These are phyloP conservation scores for Lithobates sylvaticus DNA, from an alignment of 2,797 vertebrate species.

Conservation along the genomic window DNA sequence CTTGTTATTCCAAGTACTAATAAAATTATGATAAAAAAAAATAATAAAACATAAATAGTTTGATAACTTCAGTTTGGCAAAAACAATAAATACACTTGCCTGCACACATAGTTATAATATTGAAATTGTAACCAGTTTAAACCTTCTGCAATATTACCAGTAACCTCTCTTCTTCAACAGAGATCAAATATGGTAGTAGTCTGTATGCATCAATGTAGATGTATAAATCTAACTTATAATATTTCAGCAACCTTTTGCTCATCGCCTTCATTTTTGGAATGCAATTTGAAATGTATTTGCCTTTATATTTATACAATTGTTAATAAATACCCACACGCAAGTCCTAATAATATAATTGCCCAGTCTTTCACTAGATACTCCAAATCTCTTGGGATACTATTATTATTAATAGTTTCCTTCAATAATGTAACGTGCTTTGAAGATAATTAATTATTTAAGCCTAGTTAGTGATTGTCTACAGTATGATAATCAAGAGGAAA, in stretches of 20 bases:
- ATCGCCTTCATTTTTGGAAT: neutral
- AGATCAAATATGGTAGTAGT: too few species aligned
- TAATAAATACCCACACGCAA: neutral
- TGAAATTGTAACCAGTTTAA: too few species aligned
- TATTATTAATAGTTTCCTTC: neutral
- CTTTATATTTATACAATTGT: neutral
- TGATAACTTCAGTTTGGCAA: too few species aligned
- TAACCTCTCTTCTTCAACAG: too few species aligned
- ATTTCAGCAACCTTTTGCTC: neutral
- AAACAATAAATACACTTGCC: too few species aligned
- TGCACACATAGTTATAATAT: too few species aligned
- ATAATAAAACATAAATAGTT: too few species aligned
- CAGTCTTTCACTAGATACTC: neutral
- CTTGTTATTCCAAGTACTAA: too few species aligned
- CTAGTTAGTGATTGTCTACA: neutral
- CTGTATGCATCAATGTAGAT: neutral
- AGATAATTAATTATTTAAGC: slow-evolving; percentile 6
- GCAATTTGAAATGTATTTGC: neutral
- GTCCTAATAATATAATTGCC: neutral
- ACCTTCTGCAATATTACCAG: too few species aligned
- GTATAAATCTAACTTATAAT: neutral
- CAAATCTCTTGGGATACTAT: neutral
- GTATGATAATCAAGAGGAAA: neutral
- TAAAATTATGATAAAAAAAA: too few species aligned
- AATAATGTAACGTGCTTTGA: neutral